These are phyloP conservation scores for Synergus laeviventris DNA, from an alignment of 2,888 invertebrate species.

Conservation along the genomic window DNA sequence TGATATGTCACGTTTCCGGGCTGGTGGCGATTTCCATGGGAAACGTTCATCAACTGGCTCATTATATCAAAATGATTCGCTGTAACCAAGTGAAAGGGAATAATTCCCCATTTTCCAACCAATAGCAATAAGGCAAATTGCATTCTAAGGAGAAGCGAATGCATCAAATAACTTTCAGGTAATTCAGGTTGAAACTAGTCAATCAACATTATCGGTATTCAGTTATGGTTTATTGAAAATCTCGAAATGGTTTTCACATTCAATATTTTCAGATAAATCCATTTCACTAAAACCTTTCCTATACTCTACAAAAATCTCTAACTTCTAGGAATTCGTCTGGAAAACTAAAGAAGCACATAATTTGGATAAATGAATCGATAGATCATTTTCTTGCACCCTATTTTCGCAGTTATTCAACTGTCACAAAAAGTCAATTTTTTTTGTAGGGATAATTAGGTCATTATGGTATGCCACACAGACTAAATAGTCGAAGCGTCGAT, in stretches of 20 bases:
- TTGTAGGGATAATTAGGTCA: constrained; percentile 26
- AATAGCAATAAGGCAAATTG: constrained; percentile 18
- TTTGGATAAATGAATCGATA: not conserved
- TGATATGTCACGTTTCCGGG: constrained; percentile 1
- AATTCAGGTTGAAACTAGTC: constrained; percentile 7
- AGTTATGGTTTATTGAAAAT: constrained; percentile 1
- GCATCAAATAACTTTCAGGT: constrained; percentile 11
- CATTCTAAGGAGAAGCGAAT: not conserved
- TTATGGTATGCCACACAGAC: constrained; percentile 26
- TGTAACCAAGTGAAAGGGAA: constrained; percentile 22
- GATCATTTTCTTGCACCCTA: not conserved
- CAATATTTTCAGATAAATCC: not conserved
- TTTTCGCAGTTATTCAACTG: constrained; percentile 3
- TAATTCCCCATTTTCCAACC: constrained; percentile 11
- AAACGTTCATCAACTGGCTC: constrained; percentile 22
- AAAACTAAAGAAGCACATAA: too few species aligned
- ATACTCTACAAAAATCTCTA: too few species aligned
- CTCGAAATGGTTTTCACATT: not conserved
- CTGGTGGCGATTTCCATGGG: not conserved
- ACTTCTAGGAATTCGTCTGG: too few species aligned
- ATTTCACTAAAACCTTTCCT: not conserved
- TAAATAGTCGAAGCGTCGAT: constrained; percentile 28
- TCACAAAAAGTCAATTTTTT: constrained; percentile 2
- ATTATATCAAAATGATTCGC: constrained; percentile 20
- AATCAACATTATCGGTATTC: constrained; percentile 7